Conservation (phyloP, 1,140 invertebrate species). For the Charaxes varanes region DNA sequence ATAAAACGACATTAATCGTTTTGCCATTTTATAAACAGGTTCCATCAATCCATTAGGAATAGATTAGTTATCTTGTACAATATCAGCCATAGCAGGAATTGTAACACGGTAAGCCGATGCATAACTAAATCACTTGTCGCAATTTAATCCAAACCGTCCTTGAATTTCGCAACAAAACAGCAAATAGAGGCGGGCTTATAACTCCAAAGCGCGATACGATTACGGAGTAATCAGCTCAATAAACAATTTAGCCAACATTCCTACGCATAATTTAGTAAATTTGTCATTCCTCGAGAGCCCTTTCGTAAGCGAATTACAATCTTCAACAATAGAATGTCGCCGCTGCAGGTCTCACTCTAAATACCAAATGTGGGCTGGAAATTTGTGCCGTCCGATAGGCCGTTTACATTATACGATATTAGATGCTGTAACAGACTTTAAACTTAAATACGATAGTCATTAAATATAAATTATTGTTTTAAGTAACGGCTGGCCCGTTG, state of each 20-base stretch:
- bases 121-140: too few relatives aligned
- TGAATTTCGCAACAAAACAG: constrained; percentile 6
- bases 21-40: too few relatives aligned
- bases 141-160: constrained; percentile 1
- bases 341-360: constrained; percentile 23
- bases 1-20: too few relatives aligned
- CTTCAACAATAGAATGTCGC: constrained; percentile 31
- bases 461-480: too few relatives aligned
- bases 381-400: constrained; percentile 20
- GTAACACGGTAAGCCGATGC: too few relatives aligned
- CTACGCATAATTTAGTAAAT: constrained; percentile 13
- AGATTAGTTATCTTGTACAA: too few relatives aligned
- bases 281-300: constrained; percentile 7
- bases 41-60: too few relatives aligned
- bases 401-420: constrained; percentile 11
- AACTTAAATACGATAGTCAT: too few relatives aligned
- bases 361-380: constrained; percentile 32
- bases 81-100: too few relatives aligned
- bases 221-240: constrained; percentile 8
- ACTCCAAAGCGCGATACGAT: constrained; percentile 7
- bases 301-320: constrained; percentile 14
- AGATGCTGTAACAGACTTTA: too few relatives aligned
- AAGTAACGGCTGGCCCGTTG: too few relatives aligned
- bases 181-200: neutral
- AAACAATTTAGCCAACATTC: constrained; percentile 9